A percentile compares a stretch with the other conserved stretches of the same genome.
These are phyloP conservation scores for Eremophila alpestris DNA, from an alignment of 2,797 vertebrate genomes.

Conservation along the genomic window DNA sequence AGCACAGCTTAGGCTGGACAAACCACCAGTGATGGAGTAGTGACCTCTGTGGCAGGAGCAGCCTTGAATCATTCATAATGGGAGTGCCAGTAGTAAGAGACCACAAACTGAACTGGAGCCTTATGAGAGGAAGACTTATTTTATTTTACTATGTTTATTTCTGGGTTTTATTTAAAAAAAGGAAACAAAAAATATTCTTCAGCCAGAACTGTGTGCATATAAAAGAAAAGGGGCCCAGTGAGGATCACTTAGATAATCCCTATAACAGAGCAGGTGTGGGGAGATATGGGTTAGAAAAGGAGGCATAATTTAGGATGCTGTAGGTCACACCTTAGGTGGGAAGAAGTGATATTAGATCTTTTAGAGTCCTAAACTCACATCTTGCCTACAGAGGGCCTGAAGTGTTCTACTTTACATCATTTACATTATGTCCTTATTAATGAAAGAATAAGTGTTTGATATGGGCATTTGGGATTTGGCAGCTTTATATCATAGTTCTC, in stretches of 20 bases:
- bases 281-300: neutral
- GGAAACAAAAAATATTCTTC: neutral
- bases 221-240: neutral
- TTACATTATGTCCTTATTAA: neutral
- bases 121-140: neutral
- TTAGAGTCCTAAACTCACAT: neutral
- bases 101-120: neutral
- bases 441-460: neutral
- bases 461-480: neutral
- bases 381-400: neutral
- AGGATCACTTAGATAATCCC: neutral
- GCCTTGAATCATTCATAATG: neutral
- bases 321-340: neutral
- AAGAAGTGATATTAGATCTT: neutral
- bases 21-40: accelerated
- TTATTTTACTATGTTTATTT: neutral
- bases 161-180: neutral
- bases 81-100: neutral
- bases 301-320: neutral
- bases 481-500: neutral
- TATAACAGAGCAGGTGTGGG: neutral
- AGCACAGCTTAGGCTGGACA: neutral
- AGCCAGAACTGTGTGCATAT: neutral
- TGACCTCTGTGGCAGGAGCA: neutral
- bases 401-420: neutral